Evolutionary conservation across 2,113 vertebrate genomes (phyloP).

Genomic region (Morone chrysops): DNA sequence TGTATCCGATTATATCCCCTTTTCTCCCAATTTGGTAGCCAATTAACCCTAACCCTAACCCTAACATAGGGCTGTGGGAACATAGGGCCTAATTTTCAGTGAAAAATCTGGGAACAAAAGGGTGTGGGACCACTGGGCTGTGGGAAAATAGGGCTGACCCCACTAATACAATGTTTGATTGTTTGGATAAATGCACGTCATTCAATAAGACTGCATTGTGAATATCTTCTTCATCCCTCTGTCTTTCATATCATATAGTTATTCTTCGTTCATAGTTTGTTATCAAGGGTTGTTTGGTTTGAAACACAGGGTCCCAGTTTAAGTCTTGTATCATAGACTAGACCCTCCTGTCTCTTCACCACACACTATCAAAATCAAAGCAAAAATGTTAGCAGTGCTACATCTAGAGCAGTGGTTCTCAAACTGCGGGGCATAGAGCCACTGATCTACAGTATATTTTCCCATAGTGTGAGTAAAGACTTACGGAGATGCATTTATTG

Average conservation of each 20-base stretch:
- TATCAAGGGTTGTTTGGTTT: neutral
- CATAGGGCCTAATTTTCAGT: too few relatives aligned
- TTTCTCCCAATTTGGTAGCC: too few relatives aligned
- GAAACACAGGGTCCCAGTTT: neutral
- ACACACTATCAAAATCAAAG: neutral
- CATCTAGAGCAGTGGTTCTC: neutral
- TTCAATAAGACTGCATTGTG: neutral
- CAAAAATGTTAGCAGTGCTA: too few relatives aligned
- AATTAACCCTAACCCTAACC: too few relatives aligned
- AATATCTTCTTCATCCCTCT: neutral
- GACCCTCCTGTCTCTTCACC: neutral
- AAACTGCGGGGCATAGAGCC: too few relatives aligned
- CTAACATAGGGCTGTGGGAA: too few relatives aligned
- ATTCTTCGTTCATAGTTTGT: neutral
- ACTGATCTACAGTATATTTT: neutral
- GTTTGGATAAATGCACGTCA: too few relatives aligned
- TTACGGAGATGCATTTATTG: neutral
- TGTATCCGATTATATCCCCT: too few relatives aligned
- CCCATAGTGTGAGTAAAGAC: neutral
- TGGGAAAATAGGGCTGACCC: too few relatives aligned
- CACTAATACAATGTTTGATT: too few relatives aligned
- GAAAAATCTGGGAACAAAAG: too few relatives aligned
- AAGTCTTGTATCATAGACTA: neutral
- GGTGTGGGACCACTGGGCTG: too few relatives aligned
- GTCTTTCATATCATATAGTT: neutral